Evolutionary conservation across 2,113 vertebrate genomes (phyloP).

Genomic region (Chaetodon trifascialis): DNA sequence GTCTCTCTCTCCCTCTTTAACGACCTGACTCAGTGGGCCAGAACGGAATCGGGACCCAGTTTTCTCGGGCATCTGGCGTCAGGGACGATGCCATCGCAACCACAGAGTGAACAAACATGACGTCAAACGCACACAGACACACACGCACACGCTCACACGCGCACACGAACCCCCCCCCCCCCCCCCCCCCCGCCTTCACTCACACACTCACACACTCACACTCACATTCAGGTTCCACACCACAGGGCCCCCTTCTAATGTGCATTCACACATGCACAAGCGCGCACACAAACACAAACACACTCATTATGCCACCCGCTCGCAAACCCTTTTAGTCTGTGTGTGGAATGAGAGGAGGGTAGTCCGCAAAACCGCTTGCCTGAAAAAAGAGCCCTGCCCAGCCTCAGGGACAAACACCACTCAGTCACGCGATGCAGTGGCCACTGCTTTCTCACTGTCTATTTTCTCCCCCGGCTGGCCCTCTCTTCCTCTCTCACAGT

Average conservation of each 20-base stretch:
- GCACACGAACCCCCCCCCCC: not conserved
- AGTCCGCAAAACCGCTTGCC: constrained; percentile 81
- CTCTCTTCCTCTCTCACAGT: not conserved
- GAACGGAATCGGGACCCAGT: constrained; percentile 74
- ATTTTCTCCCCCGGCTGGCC: constrained; percentile 35
- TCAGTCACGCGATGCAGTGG: constrained; percentile 80
- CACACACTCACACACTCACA: constrained; percentile 61
- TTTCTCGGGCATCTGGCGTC: constrained; percentile 80
- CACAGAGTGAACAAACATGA: constrained; percentile 80
- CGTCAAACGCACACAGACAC: constrained; percentile 70
- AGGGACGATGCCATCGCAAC: constrained; percentile 79
- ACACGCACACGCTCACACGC: constrained; percentile 29
- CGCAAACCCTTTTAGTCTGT: constrained; percentile 79
- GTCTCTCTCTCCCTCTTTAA: constrained; percentile 69
- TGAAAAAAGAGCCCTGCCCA: constrained; percentile 78
- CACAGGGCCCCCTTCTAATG: constrained; percentile 66
- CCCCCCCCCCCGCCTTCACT: not conserved
- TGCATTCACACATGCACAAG: constrained; percentile 65
- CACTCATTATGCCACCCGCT: constrained; percentile 82
- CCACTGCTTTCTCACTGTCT: constrained; percentile 67
- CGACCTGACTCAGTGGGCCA: constrained; percentile 74
- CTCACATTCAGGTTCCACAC: constrained; percentile 60
- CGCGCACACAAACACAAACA: constrained; percentile 65
- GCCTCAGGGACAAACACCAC: constrained; percentile 80
- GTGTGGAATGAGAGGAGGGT: constrained; percentile 82